Percentiles rank a stretch among this genome's conserved stretches.
These are phyloP conservation scores for Phrynosoma platyrhinos DNA, from an alignment of 2,113 vertebrate genomes.

Conservation along the genomic window DNA sequence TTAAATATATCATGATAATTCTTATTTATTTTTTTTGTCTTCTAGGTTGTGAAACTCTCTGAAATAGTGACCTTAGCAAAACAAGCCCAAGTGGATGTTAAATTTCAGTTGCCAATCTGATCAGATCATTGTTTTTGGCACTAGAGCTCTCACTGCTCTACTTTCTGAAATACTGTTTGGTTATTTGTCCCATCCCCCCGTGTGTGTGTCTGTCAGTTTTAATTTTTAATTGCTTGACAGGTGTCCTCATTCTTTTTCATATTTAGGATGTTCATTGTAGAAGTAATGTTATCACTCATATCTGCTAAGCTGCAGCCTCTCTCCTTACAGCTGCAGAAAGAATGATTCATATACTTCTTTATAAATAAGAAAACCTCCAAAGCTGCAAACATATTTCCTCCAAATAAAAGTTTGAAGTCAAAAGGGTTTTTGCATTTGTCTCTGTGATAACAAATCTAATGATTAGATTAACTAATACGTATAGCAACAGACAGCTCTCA, in stretches of 20 bases:
- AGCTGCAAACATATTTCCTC: constrained; percentile 66
- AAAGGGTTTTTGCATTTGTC: constrained; percentile 71
- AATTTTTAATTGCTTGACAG: constrained; percentile 63
- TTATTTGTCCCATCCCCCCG: constrained; percentile 55
- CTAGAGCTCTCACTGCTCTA: constrained; percentile 54
- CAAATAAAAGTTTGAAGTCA: constrained; percentile 72
- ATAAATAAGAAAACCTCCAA: constrained; percentile 63
- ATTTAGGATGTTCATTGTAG: constrained; percentile 62
- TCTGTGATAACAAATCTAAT: constrained; percentile 58
- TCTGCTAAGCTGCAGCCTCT: constrained; percentile 57
- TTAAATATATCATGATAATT: neutral
- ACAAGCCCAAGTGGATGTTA: constrained; percentile 95
- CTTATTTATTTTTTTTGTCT: constrained; percentile 52
- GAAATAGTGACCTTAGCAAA: constrained; percentile 96
- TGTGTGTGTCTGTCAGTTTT: constrained; percentile 22
- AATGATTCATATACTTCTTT: constrained; percentile 60
- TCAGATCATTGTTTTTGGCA: constrained; percentile 33
- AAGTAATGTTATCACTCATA: constrained; percentile 54
- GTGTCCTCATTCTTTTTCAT: constrained; percentile 60
- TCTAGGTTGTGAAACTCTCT: constrained; percentile 96
- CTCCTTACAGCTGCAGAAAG: constrained; percentile 68
- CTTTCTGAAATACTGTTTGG: constrained; percentile 75
- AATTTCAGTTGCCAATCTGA: constrained; percentile 97
- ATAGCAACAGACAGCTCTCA: neutral
- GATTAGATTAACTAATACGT: constrained; percentile 53